Conservation (phyloP, 2,888 invertebrate genomes). For the Tuberolachnus salignus region DNA sequence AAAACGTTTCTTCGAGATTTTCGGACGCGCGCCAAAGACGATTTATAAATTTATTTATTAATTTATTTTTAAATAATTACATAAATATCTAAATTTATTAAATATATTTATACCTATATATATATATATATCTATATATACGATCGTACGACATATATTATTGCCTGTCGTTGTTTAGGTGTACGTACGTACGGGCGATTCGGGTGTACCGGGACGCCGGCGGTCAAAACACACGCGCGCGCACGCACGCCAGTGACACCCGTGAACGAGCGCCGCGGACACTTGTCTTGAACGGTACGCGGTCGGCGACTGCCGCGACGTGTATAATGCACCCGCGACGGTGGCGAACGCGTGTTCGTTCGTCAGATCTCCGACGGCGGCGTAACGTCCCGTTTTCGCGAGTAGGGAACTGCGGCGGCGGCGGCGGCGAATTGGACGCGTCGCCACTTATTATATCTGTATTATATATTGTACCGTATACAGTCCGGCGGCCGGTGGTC, state of each 20-base stretch:
- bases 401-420: slow-evolving; percentile 15
- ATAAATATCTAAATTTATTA: too few species aligned
- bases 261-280: slow-evolving; percentile 27
- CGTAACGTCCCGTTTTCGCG: slow-evolving; percentile 28
- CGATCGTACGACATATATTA: background rate
- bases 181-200: background rate
- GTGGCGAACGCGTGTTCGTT: slow-evolving; percentile 38
- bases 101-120: too few species aligned
- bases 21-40: too few species aligned
- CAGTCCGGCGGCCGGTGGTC: background rate
- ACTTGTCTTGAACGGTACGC: slow-evolving; percentile 40
- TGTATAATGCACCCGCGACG: slow-evolving; percentile 7
- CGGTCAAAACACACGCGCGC: background rate
- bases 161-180: background rate
- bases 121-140: too few species aligned
- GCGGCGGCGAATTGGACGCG: slow-evolving; percentile 10
- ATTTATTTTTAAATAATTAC: too few species aligned
- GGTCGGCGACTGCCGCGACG: slow-evolving; percentile 44
- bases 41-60: too few species aligned
- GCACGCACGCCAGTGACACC: background rate
- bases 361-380: slow-evolving; percentile 7
- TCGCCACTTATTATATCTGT: background rate
- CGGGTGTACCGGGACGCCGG: background rate
- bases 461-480: background rate
- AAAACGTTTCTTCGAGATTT: too few species aligned